Base-by-base conservation (phyloP, 1,140 invertebrate genomes). In the Chrysomallon squamiferum region DNA sequence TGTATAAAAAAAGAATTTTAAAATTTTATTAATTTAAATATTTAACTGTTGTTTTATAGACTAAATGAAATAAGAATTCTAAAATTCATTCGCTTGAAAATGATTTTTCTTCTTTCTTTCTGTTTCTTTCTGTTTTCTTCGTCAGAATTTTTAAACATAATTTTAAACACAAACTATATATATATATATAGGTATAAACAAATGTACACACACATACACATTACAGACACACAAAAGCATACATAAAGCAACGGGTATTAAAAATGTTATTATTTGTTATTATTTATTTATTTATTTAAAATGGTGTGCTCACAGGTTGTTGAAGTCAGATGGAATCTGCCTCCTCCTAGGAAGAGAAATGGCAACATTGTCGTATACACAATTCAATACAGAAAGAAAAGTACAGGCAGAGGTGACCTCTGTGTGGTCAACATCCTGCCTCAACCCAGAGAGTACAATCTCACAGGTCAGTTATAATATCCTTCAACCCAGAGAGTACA, bases 301-400 rank as follows among this genome's bases (percentile, higher is more conserved):
- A n/a, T n/a, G n/a, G n/a, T 35, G 1, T 18, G 4, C 3, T 41
- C 30, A 9, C 32, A 72, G 69, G 33, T 64, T 22, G 62, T 65
- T n/a, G 54, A 32, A 13, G 52, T 69, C 13, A 65, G 13, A 3
- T 69, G 68, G 71, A n/a, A 43, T 2, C 66, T 60, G 0, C 61
- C 54, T 0, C 65, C 67, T 6, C 9, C 56, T n/a, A 43, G 62
- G 30, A 52, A 62, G 30, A 13, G 59, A 2, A 50, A 65, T 29
- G 64, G 64, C 27, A 56, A 43, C 25, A 54, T 73, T 29, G 22
- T 29, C 9, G 54, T 54, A 3, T 73, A 68, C 38, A 73, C 69
- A 25, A 56, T 73, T 2, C 71, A 73, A 52, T 73, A 73, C 65
- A 69, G 58, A 45, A 32, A 67, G n/a, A 66, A 67, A 27, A 67